Conservation (phyloP, 2,888 invertebrate genomes). For the Eumerus sabulonum region DNA sequence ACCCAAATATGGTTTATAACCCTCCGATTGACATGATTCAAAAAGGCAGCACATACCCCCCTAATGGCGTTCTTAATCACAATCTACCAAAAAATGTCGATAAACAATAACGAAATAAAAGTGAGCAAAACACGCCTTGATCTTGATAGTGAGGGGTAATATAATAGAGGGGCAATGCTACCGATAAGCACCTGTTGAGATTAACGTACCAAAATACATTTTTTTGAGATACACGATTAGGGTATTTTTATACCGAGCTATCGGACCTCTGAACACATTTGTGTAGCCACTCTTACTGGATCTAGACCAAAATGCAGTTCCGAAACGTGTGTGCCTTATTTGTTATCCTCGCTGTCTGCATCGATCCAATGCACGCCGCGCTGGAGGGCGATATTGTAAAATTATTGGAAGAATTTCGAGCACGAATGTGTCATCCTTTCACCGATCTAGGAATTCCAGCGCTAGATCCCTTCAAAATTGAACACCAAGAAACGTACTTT, state of each 20-base stretch:
- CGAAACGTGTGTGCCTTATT: not conserved
- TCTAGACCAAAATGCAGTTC: slow-evolving; percentile 32
- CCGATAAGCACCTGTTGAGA: slow-evolving; percentile 23
- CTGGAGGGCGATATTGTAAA: slow-evolving; percentile 70
- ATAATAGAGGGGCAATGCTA: not conserved
- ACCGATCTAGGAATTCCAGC: slow-evolving; percentile 74
- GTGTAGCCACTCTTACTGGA: not conserved
- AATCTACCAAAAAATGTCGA: too few species aligned
- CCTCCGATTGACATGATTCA: too few species aligned
- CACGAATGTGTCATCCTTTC: slow-evolving; percentile 76
- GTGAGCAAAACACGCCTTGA: too few species aligned
- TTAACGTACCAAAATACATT: slow-evolving; percentile 21
- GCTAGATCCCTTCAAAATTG: slow-evolving; percentile 72
- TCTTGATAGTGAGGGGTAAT: too few species aligned
- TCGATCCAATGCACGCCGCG: slow-evolving; percentile 8
- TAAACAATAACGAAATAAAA: too few species aligned
- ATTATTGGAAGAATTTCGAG: slow-evolving; percentile 73
- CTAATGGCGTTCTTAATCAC: too few species aligned
- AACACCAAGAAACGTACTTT: slow-evolving; percentile 47
- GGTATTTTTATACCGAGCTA: slow-evolving; percentile 19
- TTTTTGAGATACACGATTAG: not conserved
- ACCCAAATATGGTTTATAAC: too few species aligned
- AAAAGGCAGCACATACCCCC: too few species aligned
- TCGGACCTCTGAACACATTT: slow-evolving; percentile 1
- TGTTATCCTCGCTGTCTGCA: slow-evolving; percentile 5